These are phyloP conservation scores for Chaitophorus viminalis DNA, from an alignment of 2,888 invertebrate species.

Conservation along the genomic window DNA sequence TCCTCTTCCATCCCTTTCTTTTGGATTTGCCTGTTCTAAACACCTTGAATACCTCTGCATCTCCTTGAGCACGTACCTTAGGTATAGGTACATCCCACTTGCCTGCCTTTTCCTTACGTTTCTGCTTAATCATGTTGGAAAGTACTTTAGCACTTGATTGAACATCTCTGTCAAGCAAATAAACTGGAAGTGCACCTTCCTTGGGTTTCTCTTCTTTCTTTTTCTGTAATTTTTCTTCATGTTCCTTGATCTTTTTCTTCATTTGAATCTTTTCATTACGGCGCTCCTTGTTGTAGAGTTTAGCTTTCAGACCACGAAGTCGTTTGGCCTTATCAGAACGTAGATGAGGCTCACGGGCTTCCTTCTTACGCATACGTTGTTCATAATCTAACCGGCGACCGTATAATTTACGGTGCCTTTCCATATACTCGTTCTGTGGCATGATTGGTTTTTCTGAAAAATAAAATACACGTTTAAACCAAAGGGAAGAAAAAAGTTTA, in stretches of 20 bases:
- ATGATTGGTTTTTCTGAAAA: constrained; percentile 70
- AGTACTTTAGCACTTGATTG: constrained; percentile 94
- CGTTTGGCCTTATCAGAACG: constrained; percentile 90
- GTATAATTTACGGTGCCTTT: constrained; percentile 94
- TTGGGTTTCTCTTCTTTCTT: constrained; percentile 83
- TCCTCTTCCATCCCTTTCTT: constrained; percentile 97
- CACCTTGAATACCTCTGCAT: constrained; percentile 96
- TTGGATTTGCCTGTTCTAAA: constrained; percentile 90
- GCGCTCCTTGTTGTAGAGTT: constrained; percentile 95
- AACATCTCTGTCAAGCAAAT: constrained; percentile 95
- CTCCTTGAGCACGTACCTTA: constrained; percentile 95
- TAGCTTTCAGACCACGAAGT: constrained; percentile 95
- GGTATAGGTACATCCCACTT: constrained; percentile 99
- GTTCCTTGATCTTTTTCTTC: constrained; percentile 97
- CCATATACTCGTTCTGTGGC: constrained; percentile 99
- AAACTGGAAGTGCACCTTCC: constrained; percentile 94
- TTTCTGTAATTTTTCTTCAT: constrained; percentile 91
- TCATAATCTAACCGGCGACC: constrained; percentile 97
- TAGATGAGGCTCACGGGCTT: constrained; percentile 93
- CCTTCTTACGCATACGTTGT: constrained; percentile 93
- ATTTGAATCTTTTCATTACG: constrained; percentile 98
- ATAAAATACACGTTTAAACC: neutral
- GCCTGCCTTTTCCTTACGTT: constrained; percentile 98
- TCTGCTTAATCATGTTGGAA: constrained; percentile 99
- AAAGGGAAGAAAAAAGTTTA: neutral